phyloP scores from a whole-genome alignment of 2,888 invertebrate species.

The Hypselothyrea guttata region DNA sequence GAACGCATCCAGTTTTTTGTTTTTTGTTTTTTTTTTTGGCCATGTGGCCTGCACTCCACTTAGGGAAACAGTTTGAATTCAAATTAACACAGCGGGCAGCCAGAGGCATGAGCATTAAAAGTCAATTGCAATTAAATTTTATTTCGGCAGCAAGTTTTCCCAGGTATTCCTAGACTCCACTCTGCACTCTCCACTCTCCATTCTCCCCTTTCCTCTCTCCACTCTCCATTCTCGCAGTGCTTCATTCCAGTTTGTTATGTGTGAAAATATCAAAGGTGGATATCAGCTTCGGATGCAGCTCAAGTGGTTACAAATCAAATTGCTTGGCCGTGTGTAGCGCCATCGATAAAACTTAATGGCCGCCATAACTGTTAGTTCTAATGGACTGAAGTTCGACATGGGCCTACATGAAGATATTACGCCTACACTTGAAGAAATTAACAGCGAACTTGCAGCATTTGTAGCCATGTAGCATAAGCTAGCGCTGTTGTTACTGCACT shows the following conservation, averaged over 20 bases:
- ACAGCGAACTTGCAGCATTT: no score
- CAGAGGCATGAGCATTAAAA: constrained; percentile 63
- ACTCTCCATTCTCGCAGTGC: not conserved
- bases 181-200: not conserved
- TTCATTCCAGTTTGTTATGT: constrained; percentile 39
- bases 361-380: constrained; percentile 76
- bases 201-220: not conserved
- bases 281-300: constrained; percentile 32
- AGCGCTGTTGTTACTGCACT: no score
- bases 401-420: constrained; percentile 27
- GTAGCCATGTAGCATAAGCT: no score
- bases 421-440: constrained; percentile 15
- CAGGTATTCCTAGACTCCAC: not conserved
- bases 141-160: constrained; percentile 41
- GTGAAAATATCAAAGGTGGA: constrained; percentile 75
- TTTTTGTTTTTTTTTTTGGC: constrained; percentile 16
- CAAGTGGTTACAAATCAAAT: constrained; percentile 77
- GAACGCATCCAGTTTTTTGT: constrained; percentile 1
- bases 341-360: constrained; percentile 81
- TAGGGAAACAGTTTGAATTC: constrained; percentile 76
- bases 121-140: constrained; percentile 76
- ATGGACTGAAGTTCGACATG: constrained; percentile 46
- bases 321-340: constrained; percentile 54
- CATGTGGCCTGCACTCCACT: constrained; percentile 49
- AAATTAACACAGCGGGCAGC: constrained; percentile 74